Evolutionary conservation across 2,113 vertebrate genomes (phyloP), one percentile per base, ranked within the genome.

Genomic region (Heterochromis multidens): DNA sequence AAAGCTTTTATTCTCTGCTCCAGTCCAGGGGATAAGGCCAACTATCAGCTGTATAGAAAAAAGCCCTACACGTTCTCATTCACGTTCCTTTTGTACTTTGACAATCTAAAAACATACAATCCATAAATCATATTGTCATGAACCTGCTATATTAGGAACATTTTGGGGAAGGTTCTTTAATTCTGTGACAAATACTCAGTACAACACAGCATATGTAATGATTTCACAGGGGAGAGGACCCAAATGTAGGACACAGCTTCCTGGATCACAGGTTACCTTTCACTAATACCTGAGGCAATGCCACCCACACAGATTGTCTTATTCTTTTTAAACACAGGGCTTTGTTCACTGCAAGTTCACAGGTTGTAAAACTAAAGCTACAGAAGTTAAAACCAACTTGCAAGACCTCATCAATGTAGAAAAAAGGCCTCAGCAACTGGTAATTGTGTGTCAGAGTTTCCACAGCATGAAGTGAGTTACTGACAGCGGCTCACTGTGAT

Each of bases 401-500:
- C 70, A 72, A 62, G 27, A 60, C 77, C 12, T 81, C 52, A 9
- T 61, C 54, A 6, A n/a, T 65, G 61, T 19, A 58, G 21, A 81
- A 62, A 63, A 76, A 87, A 78, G 5, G 25, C 76, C 61, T 61
- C 40, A 74, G 86, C 52, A 52, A 60, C 70, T 52, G 82, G 77
- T 43, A 25, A 4, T 9, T 83, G 19, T 56, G 79, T 56, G 83
- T 93, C 91, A 94, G 57, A 88, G 4, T 93, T 92, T 92, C 92
- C 92, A 79, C 79, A 79, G 40, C 54, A 61, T 84, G 84, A 57
- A 65, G 74, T 80, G 27, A 60, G 62, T 58, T 61, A 87, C 72
- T 87, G 86, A 91, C 54, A 33, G 81, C 23, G 33, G 81, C 60
- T 80, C 35, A 35, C 56, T 82, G 58, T 65, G 62, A 31, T 54